phyloP scores from a whole-genome alignment of 2,888 invertebrate species.

The Leucophenga maculata region DNA sequence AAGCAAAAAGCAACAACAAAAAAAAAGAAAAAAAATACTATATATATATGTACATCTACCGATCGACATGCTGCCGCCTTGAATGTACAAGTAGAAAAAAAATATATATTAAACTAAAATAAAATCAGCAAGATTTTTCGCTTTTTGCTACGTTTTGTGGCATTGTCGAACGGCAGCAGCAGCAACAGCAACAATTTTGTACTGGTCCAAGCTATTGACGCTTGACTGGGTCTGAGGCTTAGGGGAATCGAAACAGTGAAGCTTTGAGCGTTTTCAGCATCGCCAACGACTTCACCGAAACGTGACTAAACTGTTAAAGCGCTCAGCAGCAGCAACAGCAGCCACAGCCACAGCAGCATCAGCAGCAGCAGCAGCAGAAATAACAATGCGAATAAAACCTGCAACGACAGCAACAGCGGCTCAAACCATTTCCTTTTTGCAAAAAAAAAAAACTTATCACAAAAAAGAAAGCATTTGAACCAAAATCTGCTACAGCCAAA shows the following conservation, averaged over 20 bases:
- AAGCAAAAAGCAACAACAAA: not conserved
- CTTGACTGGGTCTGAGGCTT: no score
- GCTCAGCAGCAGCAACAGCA: constrained; percentile 30
- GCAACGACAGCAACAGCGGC: constrained; percentile 2
- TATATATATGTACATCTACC: no score
- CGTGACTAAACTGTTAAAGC: constrained; percentile 69
- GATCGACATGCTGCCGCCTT: no score
- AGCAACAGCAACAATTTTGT: not conserved
- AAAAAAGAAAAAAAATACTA: not conserved
- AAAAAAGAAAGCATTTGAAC: not conserved
- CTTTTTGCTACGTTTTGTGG: not conserved
- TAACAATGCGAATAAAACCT: not conserved
- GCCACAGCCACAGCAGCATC: not conserved
- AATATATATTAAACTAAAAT: not conserved
- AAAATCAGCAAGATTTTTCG: not conserved
- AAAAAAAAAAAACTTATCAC: not conserved
- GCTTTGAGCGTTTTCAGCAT: not conserved
- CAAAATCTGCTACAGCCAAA: not conserved
- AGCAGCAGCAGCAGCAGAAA: not conserved
- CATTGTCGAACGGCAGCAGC: constrained; percentile 3
- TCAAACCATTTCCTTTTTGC: constrained; percentile 5
- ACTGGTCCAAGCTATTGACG: not conserved
- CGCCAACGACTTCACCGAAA: constrained; percentile 45
- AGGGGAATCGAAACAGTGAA: no score
- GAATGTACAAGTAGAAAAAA: not conserved